Evolutionary conservation across 2,797 vertebrate genomes (phyloP), one percentile per base, ranked within the genome.

Genomic region (Urocyon cinereoargenteus): DNA sequence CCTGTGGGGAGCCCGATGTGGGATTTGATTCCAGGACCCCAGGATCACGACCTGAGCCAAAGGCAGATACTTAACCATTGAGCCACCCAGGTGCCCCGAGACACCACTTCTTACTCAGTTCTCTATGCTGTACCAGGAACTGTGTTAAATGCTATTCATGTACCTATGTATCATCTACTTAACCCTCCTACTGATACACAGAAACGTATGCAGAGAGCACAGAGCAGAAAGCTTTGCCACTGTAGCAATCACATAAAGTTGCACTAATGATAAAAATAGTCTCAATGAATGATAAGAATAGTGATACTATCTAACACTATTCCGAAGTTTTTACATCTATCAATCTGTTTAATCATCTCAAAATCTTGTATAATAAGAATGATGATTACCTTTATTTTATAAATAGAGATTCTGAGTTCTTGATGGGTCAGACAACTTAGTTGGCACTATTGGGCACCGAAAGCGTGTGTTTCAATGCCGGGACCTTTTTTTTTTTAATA

Each of bases 401-500:
- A 84, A 24, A 14, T 15, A 31, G 82, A 24, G 28, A 64, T 34
- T 49, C 45, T 51, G 53, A 84, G 72, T 36, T 57, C 77, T 70
- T 36, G 53, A 55, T n/a, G 31, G 28, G 26, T 51, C 34, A 73
- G 68, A 0, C 2, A 28, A 26, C 21, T 85, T n/a, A 51, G 16
- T 64, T 14, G 26, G 4, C 49, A 28, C 28, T 3, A 8, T 19
- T 19, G 3, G 89, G 45, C 53, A 24, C 53, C 15, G 3, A n/a
- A 83, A n/a, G 51, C 31, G 9, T 10, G n/a, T 4, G 3, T 61
- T 87, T 70, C 13, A 51, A 92, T 45, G 49, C 34, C 19, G 59
- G 57, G 88, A 45, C 53, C 57, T 84, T 45, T 79, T 89, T 73
- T 73, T 59, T 51, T 51, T 90, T 45, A 88, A 81, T 72, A 75